Percentiles rank a stretch among this genome's conserved stretches.
phyloP scores from a whole-genome alignment of 2,797 vertebrate species.

The Catharus ustulatus region DNA sequence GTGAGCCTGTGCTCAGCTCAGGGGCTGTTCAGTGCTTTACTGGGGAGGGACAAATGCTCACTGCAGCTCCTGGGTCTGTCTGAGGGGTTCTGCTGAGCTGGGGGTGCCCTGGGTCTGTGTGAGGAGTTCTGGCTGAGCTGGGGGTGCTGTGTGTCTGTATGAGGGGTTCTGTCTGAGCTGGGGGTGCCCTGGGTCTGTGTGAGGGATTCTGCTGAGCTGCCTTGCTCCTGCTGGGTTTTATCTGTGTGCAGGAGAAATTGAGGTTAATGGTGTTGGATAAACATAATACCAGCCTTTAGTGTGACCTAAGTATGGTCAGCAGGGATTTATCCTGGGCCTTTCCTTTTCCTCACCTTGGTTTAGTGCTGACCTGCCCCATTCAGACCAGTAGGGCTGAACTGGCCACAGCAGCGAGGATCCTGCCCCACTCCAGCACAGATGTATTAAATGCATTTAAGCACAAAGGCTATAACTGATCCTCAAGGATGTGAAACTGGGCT shows the following conservation, averaged over 20 bases:
- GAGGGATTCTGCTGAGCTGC: not conserved
- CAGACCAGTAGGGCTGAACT: not conserved
- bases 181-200: accelerated
- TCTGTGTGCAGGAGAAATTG: not conserved
- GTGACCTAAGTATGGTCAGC: not conserved
- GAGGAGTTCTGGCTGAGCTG: accelerated
- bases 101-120: not conserved
- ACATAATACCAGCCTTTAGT: not conserved
- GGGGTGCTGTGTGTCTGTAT: not conserved
- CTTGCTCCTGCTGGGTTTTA: not conserved
- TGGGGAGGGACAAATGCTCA: not conserved
- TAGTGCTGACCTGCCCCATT: not conserved
- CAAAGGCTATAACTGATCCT: not conserved
- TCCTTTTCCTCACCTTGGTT: not conserved
- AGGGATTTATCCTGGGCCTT: not conserved
- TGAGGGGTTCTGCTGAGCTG: accelerated
- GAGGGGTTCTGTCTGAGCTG: not conserved
- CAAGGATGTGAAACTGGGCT: not conserved
- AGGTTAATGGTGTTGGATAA: not conserved
- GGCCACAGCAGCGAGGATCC: not conserved
- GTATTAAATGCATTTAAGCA: not conserved
- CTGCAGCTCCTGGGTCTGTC: not conserved
- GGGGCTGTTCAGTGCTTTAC: accelerated
- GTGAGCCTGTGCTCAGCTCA: accelerated
- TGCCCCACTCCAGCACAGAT: not conserved